phyloP scores from a whole-genome alignment of 2,113 vertebrate genomes.

The Cranoglanis bouderius region DNA sequence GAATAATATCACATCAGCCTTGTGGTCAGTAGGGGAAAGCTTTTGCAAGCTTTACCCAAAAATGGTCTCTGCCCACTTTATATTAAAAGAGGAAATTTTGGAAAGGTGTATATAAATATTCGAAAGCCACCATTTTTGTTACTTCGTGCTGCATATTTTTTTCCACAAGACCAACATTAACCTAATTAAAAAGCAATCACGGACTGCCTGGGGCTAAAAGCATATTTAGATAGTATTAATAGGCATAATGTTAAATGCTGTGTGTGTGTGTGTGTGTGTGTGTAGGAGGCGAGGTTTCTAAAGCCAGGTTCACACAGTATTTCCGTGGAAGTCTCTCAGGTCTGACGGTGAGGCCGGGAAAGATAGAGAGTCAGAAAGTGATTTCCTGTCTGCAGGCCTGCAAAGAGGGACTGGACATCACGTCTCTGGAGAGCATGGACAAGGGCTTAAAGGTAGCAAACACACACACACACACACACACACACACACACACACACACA shows the following conservation, averaged over 20 bases:
- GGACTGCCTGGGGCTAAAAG: background rate
- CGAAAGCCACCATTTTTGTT: background rate
- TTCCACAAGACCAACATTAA: background rate
- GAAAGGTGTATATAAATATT: background rate
- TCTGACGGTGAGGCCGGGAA: constrained; percentile 91
- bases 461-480: constrained; percentile 1
- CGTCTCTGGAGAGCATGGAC: constrained; percentile 89
- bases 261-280: constrained; percentile 50
- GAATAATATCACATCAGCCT: background rate
- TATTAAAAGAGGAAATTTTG: background rate
- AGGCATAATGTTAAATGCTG: background rate
- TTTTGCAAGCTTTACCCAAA: background rate
- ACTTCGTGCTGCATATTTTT: background rate
- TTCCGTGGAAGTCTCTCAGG: constrained; percentile 94
- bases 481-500: background rate
- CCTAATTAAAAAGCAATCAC: background rate
- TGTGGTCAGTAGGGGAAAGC: background rate
- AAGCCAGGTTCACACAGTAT: constrained; percentile 92
- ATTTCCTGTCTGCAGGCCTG: constrained; percentile 98
- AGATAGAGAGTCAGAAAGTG: constrained; percentile 94
- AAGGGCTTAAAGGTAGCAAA: constrained; percentile 88
- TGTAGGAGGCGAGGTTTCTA: constrained; percentile 90
- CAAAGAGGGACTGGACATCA: constrained; percentile 97
- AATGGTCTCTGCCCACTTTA: background rate
- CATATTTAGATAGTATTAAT: constrained; percentile 1